These are phyloP conservation scores for Acanthornis magna DNA, from an alignment of 2,797 vertebrate species.

Conservation along the genomic window DNA sequence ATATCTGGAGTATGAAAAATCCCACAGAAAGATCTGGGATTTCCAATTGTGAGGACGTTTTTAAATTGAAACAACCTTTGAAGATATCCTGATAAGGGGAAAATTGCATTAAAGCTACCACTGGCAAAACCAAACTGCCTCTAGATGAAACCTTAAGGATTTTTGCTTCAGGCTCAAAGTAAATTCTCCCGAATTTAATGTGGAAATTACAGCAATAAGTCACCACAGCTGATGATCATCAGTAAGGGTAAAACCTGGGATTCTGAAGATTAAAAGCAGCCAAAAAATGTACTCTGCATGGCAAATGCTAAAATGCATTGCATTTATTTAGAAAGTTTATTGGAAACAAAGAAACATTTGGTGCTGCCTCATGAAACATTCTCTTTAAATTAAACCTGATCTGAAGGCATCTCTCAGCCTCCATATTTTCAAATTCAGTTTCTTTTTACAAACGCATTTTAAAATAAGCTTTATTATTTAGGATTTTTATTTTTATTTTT, in stretches of 20 bases:
- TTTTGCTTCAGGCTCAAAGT: neutral
- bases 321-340: neutral
- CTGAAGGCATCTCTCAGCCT: neutral
- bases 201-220: neutral
- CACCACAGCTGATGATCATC: neutral
- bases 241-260: neutral
- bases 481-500: neutral
- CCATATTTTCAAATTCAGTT: neutral
- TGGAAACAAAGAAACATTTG: neutral
- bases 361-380: neutral
- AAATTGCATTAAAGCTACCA: neutral
- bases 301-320: neutral
- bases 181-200: neutral
- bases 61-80: neutral
- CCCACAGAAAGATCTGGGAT: neutral
- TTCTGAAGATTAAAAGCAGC: neutral
- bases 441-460: neutral
- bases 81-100: neutral
- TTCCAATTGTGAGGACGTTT: neutral
- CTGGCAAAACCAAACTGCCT: neutral
- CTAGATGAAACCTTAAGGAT: neutral
- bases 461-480: neutral
- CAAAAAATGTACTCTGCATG: neutral
- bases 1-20: too few species aligned
- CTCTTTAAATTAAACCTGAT: neutral